Evolutionary conservation across 2,888 invertebrate species (phyloP), one percentile per base, ranked within the genome.

Genomic region (Sicus ferrugineus): DNA sequence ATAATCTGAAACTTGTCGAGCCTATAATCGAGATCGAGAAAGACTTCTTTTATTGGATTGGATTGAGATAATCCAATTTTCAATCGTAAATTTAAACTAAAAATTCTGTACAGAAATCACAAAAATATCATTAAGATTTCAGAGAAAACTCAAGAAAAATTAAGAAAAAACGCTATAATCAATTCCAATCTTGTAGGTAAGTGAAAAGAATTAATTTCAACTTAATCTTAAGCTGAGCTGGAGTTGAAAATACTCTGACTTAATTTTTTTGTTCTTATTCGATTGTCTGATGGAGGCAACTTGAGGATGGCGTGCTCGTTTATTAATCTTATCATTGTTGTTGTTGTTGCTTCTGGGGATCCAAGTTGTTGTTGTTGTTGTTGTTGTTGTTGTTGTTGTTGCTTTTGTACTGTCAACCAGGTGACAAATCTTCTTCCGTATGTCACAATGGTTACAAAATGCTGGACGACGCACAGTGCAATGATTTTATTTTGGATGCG

Each of bases 301-400:
- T 65, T 74, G 74, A 54, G 54, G 23, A 54, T 11, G 2, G 72
- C 72, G 69, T 70, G 70, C 73, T 76, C 73, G 78, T 79, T 79
- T 79, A 79, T 77, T 78, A 76, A 77, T 78, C 77, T 76, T 77
- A 75, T 78, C 77, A 78, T 76, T 77, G 77, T 78, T 76, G 78
- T 74, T 46, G 23, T n/a, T 1, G 7, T 70, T 75, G 75, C 72
- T 76, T n/a, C n/a, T n/a, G n/a, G n/a, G n/a, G n/a, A n/a, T n/a
- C n/a, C n/a, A n/a, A n/a, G 70, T 28, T 68, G 52, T 46, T 61
- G 63, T 73, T 66, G 66, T 70, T 71, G 48, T 16, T 67, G 70
- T 69, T 74, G 75, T 74, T 73, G 71, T 70, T 72, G 75, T 76
- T 74, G 59, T 68, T 73, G 19, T 67, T 64, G 69, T 70, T 73